phyloP scores from a whole-genome alignment of 2,888 invertebrate genomes.

The Lasioglossum morio region DNA sequence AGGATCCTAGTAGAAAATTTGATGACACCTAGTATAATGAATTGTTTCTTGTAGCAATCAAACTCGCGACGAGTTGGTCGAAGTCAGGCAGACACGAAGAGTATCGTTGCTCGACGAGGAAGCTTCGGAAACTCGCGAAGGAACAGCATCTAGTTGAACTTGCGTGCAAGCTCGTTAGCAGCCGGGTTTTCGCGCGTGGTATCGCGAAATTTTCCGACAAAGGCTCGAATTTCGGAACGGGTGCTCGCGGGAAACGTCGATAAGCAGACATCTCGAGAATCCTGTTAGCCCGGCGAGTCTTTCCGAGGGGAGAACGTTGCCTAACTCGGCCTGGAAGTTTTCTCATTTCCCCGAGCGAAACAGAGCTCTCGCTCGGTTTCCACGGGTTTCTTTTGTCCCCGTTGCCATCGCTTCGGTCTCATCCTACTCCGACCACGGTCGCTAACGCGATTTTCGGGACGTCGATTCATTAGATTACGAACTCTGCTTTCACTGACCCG shows the following conservation, averaged over 20 bases:
- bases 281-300: conserved; percentile 22
- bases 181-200: neutral
- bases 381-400: conserved; percentile 7
- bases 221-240: neutral
- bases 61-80: neutral
- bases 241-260: conserved; percentile 3
- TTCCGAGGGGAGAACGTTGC: conserved; percentile 12
- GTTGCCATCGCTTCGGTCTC: neutral
- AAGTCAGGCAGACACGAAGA: neutral
- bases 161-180: neutral
- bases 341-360: conserved; percentile 51
- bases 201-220: neutral
- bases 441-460: conserved; percentile 37
- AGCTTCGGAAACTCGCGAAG: neutral
- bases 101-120: neutral
- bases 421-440: neutral
- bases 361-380: conserved; percentile 19
- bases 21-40: too few species aligned
- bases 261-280: conserved; percentile 34
- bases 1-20: too few species aligned
- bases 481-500: conserved; percentile 9
- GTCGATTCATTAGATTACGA: conserved; percentile 25
- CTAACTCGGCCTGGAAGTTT: conserved; percentile 49
- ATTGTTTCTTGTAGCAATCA: neutral
- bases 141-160: too few species aligned